A percentile compares a stretch with the other conserved stretches of the same genome.
Evolutionary conservation across 2,888 invertebrate species (phyloP).

Genomic region (Cerceris ruficornis): DNA sequence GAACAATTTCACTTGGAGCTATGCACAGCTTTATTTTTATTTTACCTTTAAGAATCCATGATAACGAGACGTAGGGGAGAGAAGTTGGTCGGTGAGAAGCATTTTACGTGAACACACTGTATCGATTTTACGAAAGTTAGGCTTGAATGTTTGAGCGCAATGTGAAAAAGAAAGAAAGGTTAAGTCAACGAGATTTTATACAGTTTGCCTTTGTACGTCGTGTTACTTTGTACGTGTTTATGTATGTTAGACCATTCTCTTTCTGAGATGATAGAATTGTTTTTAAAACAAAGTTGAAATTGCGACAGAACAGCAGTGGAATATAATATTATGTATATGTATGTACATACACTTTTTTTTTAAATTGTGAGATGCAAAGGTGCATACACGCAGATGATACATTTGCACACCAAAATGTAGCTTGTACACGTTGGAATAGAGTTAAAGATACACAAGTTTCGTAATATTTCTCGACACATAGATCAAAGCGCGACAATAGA

Average conservation of each 20-base stretch:
- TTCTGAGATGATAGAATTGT: conserved; percentile 18
- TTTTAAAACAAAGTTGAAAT: conserved; percentile 8
- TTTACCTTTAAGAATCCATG: conserved; percentile 73
- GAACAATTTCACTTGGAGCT: conserved; percentile 66
- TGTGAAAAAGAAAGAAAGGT: not conserved
- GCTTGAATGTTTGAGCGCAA: conserved; percentile 23
- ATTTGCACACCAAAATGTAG: conserved; percentile 28
- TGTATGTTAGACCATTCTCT: conserved; percentile 42
- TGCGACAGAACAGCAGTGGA: conserved; percentile 24
- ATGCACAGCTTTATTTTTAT: conserved; percentile 66
- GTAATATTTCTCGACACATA: conserved; percentile 12
- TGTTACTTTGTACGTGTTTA: conserved; percentile 39
- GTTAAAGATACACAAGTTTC: conserved; percentile 2
- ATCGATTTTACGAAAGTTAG: conserved; percentile 21
- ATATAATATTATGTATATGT: conserved; percentile 67
- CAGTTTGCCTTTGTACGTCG: conserved; percentile 20
- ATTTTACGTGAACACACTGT: conserved; percentile 6
- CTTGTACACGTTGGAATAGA: conserved; percentile 35
- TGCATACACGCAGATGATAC: conserved; percentile 13
- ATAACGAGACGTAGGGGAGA: conserved; percentile 6
- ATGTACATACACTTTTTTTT: conserved; percentile 70
- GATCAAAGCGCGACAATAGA: conserved; percentile 24
- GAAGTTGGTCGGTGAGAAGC: conserved; percentile 15
- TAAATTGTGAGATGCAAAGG: conserved; percentile 37
- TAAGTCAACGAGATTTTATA: not conserved